These are phyloP conservation scores for Plemyria rubiginata DNA, from an alignment of 2,888 invertebrate genomes.

Conservation along the genomic window DNA sequence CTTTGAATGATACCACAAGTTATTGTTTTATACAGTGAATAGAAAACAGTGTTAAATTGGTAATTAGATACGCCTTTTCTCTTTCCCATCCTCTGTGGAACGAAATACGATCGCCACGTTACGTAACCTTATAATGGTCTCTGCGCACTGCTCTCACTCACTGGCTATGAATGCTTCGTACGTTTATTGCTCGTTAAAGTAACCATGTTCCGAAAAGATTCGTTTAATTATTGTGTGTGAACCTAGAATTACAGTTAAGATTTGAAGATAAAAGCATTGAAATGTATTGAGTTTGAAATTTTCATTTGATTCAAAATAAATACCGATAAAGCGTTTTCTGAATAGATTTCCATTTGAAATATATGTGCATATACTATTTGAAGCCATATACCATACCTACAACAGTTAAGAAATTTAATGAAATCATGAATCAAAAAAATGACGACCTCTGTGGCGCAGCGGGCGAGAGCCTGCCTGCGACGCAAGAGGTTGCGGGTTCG, in stretches of 20 bases:
- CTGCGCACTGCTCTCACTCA: conserved; percentile 31
- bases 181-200: conserved; percentile 33
- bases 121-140: conserved; percentile 32
- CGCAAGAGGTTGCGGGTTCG: too few species aligned
- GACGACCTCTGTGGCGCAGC: too few species aligned
- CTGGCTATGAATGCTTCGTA: conserved; percentile 13
- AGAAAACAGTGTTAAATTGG: conserved; percentile 22
- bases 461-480: too few species aligned
- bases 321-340: too few species aligned
- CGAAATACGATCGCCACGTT: conserved; percentile 37
- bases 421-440: too few species aligned
- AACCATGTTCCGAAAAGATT: conserved; percentile 22
- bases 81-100: conserved; percentile 38
- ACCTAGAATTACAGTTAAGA: conserved; percentile 24
- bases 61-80: conserved; percentile 38
- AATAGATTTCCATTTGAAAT: too few species aligned
- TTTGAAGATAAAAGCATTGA: conserved; percentile 14
- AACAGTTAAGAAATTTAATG: too few species aligned
- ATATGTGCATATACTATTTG: too few species aligned
- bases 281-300: conserved; percentile 11
- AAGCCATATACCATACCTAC: too few species aligned
- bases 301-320: background rate
- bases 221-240: conserved; percentile 29
- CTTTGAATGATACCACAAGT: conserved; percentile 1
- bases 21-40: conserved; percentile 7